Base-by-base conservation (phyloP, 2,888 invertebrate species). In the Dicyrtoma fusca region DNA sequence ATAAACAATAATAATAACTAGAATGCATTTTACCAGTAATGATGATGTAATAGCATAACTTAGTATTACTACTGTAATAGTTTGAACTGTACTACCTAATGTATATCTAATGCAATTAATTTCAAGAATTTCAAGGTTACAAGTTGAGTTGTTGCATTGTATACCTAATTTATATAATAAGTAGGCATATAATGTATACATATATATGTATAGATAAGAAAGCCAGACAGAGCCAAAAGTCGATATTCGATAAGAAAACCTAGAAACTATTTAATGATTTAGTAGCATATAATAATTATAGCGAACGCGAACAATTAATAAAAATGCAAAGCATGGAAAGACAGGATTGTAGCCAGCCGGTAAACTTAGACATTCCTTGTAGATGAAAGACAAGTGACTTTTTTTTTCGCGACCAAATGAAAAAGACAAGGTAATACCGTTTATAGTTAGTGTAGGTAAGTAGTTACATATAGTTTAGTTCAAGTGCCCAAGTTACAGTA, bases 321-420 rank as follows among this genome's bases (percentile, higher is more conserved):
- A 23, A 59, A 23, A 62, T 66, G 53, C 11, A 23, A 42, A 44
- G 21, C 19, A 14, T 34, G 1, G 53, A 66, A 66, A 66, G 21
- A 45, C 44, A 63, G 44, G 17, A 66, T 11, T n/a, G n/a, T n/a
- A n/a, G n/a, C 21, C 21, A 64, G n/a, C 26, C 51, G 25, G 25
- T 66, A 61, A 61, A 34, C 61, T 57, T 57, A 68, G 57, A 68
- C 68, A 68, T 68, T 68, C 68, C 68, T 53, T 44, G 21, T 55
- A 55, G 55, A 68, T 42, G 59, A 68, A 68, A 68, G 57, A 66
- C 66, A 66, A 47, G 51, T 34, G 14, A 65, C 13, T 17, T 26
- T 65, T 19, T 34, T 63, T 63, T 63, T 63, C 45, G 25, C 55
- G 42, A 68, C 68, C 57, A 59, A 68, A 59, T 59, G 25, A 64